Conservation (phyloP, 1,140 invertebrate species). For the Papilio aristodemus region DNA sequence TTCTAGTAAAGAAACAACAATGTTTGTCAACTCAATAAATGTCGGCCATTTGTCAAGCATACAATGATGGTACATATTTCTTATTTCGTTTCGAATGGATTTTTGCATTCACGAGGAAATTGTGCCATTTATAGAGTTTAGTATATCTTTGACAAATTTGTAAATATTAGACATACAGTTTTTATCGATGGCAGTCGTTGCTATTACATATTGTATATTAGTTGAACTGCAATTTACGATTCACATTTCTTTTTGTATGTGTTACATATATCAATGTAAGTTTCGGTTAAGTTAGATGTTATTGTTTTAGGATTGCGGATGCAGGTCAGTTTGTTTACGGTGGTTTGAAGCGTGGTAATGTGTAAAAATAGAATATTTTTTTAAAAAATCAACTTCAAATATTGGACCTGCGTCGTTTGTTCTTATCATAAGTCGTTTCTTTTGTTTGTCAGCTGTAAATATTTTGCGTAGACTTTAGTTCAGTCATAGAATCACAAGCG, state of each 20-base stretch:
- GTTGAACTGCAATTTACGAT: conserved; percentile 46
- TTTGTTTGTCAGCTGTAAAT: conserved; percentile 75
- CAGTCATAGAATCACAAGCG: conserved; percentile 67
- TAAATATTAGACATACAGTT: conserved; percentile 63
- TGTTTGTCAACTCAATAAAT: neutral
- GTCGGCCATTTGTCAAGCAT: neutral
- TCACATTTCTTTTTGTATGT: conserved; percentile 56
- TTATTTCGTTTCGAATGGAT: conserved; percentile 51
- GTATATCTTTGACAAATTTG: conserved; percentile 63
- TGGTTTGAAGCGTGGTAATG: conserved; percentile 53
- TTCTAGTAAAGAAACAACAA: neutral
- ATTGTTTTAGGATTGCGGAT: conserved; percentile 56
- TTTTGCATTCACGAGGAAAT: conserved; percentile 65
- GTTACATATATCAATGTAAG: conserved; percentile 38
- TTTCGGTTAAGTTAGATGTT: conserved; percentile 54
- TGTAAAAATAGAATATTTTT: conserved; percentile 36
- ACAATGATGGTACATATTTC: conserved; percentile 61
- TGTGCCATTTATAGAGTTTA: conserved; percentile 68
- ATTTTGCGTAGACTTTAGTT: conserved; percentile 69
- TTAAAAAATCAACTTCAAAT: conserved; percentile 54
- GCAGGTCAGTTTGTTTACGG: conserved; percentile 68
- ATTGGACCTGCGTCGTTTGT: conserved; percentile 72
- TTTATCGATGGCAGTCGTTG: conserved; percentile 49
- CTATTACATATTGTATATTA: conserved; percentile 58
- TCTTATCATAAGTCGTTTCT: conserved; percentile 52